A percentile compares a stretch with the other conserved stretches of the same genome.
phyloP scores from a whole-genome alignment of 2,113 vertebrate species.

The Struthio camelus region DNA sequence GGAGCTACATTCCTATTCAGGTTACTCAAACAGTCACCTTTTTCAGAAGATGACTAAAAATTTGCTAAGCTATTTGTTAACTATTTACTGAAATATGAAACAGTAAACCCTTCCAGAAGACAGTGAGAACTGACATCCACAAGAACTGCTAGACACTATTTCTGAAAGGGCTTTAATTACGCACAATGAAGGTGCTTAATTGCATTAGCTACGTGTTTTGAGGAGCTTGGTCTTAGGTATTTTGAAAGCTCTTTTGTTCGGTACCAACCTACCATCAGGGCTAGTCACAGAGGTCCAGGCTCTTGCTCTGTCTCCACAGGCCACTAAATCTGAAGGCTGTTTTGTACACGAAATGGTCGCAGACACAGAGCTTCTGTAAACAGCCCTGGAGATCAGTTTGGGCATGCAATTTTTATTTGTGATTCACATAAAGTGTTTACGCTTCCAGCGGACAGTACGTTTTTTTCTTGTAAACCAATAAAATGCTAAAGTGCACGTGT shows the following conservation, averaged over 20 bases:
- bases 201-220: neutral
- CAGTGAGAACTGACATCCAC: neutral
- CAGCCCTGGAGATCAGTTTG: neutral
- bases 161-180: neutral
- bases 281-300: neutral
- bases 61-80: neutral
- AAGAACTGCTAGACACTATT: neutral
- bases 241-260: neutral
- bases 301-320: neutral
- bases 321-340: neutral
- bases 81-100: neutral
- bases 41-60: neutral
- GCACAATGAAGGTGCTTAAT: neutral
- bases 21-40: neutral
- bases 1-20: neutral
- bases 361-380: constrained; percentile 1
- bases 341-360: neutral
- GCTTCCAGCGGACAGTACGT: neutral
- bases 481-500: neutral
- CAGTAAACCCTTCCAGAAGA: neutral
- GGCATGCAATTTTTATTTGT: neutral
- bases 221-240: neutral
- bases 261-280: neutral
- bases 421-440: neutral
- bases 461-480: neutral